phyloP scores from a whole-genome alignment of 2,888 invertebrate genomes.

The Chrysomela aeneicollis region DNA sequence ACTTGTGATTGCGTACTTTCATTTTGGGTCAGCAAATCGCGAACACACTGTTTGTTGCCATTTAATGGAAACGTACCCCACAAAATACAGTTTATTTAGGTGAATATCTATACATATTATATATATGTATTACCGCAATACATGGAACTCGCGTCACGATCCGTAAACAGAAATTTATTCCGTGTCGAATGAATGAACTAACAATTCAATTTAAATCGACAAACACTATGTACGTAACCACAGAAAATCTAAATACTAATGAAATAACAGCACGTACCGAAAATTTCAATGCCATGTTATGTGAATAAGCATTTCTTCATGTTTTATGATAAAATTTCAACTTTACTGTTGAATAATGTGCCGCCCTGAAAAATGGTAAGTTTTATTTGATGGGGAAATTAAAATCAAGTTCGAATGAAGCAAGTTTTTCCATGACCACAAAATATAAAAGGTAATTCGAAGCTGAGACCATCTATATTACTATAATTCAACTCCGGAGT shows the following conservation, averaged over 20 bases:
- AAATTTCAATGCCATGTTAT: too few relatives aligned
- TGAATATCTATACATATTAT: too few relatives aligned
- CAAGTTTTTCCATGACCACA: too few relatives aligned
- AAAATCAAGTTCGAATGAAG: too few relatives aligned
- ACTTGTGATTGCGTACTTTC: too few relatives aligned
- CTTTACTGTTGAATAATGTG: too few relatives aligned
- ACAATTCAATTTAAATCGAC: not conserved
- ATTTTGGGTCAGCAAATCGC: too few relatives aligned
- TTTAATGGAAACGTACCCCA: not conserved
- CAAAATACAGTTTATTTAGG: not conserved
- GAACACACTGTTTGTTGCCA: not conserved
- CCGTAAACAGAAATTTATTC: not conserved
- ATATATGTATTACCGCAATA: not conserved
- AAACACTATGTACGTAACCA: not conserved
- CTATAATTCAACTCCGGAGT: conserved; percentile 6
- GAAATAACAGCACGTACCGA: not conserved
- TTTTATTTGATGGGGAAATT: too few relatives aligned
- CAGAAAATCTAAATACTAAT: not conserved
- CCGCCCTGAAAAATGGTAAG: too few relatives aligned
- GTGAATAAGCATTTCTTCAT: too few relatives aligned
- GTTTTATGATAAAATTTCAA: too few relatives aligned
- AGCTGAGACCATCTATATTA: not conserved
- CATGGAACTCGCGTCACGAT: not conserved
- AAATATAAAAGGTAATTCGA: not conserved
- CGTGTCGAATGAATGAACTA: not conserved